Conservation (phyloP, 2,797 vertebrate species). For the Pelochelys cantorii region DNA sequence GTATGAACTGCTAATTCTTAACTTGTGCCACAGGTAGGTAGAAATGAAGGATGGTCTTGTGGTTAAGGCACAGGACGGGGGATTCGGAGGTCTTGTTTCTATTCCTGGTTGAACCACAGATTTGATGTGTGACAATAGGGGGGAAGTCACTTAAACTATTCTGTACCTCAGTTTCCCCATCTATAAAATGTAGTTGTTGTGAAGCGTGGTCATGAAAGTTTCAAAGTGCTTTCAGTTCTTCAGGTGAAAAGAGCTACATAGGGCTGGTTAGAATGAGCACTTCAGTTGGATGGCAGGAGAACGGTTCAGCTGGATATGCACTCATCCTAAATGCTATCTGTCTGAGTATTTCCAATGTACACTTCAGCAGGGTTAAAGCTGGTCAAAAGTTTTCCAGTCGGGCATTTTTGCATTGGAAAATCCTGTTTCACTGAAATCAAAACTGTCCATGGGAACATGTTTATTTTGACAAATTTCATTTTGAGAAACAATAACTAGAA, state of each 20-base stretch:
- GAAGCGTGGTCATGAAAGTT: neutral
- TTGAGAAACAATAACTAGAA: neutral
- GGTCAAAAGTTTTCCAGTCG: neutral
- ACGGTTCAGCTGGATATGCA: neutral
- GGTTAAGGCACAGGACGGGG: neutral
- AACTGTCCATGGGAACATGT: neutral
- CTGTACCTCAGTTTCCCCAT: neutral
- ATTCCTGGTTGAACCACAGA: neutral
- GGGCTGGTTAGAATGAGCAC: neutral
- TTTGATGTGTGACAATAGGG: neutral
- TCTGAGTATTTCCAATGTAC: neutral
- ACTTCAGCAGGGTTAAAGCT: neutral
- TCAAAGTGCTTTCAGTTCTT: neutral
- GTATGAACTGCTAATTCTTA: neutral
- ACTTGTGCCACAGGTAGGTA: neutral
- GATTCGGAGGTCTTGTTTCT: neutral
- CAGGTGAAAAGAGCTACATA: neutral
- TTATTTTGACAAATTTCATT: neutral
- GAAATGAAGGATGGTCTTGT: neutral
- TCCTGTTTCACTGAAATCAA: neutral
- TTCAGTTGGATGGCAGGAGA: accelerated
- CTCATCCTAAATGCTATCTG: neutral
- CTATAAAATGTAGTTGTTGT: conserved; percentile 2
- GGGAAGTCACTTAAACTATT: neutral
- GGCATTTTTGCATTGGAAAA: neutral